Conservation (phyloP, 2,888 invertebrate genomes). For the Proisotoma minuta region DNA sequence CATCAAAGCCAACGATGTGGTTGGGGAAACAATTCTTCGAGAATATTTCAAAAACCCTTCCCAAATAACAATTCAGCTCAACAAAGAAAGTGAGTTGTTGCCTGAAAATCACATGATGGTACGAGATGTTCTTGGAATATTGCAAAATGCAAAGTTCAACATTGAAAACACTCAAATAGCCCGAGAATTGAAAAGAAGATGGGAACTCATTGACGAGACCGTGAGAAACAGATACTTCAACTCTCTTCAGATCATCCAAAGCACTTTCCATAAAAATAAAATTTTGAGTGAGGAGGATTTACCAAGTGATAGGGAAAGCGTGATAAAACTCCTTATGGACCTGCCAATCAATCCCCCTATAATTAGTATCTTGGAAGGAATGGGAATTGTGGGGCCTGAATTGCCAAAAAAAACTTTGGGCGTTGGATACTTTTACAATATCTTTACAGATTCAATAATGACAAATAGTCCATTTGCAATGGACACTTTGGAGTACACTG, state of each 20-base stretch:
- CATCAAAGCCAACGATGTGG: neutral
- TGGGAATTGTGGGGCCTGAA: conserved; percentile 11
- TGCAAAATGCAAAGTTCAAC: neutral
- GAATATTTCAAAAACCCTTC: conserved; percentile 1
- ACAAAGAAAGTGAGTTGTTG: neutral
- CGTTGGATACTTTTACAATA: conserved; percentile 15
- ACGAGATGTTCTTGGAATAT: neutral
- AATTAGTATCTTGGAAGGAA: neutral
- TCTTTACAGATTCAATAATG: neutral
- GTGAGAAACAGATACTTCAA: conserved; percentile 7
- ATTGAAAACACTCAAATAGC: conserved; percentile 1
- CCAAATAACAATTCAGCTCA: neutral
- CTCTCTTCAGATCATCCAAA: neutral
- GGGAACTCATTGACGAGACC: neutral
- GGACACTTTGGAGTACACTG: neutral
- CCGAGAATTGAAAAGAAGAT: neutral
- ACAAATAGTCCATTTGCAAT: conserved; percentile 8
- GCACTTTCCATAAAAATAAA: conserved; percentile 1
- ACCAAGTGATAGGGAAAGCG: neutral
- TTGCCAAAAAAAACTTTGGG: conserved; percentile 8
- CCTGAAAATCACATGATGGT: conserved; percentile 1
- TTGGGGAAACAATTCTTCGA: conserved; percentile 11
- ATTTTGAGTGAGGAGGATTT: neutral
- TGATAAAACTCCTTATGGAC: conserved; percentile 3
- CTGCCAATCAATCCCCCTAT: conserved; percentile 13